A percentile compares a stretch with the other conserved stretches of the same genome.
Conservation (phyloP, 2,113 vertebrate species). For the Cyanoderma ruficeps region DNA sequence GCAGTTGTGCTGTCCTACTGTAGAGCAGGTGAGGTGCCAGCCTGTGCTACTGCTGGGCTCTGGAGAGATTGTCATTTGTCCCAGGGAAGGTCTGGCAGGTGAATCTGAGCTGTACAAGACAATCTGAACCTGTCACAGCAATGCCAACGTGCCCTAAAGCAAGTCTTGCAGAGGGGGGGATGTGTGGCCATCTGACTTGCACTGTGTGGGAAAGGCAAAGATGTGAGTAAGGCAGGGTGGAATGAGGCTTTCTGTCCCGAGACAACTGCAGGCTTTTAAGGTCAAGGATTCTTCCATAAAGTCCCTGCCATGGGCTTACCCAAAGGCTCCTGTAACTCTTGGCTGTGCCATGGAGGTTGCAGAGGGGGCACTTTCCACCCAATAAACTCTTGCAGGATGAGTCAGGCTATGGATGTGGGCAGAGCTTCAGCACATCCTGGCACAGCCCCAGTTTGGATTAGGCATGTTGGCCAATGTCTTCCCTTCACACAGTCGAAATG, state of each 20-base stretch:
- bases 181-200: background rate
- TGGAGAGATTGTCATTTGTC: background rate
- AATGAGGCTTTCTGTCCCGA: background rate
- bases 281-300: background rate
- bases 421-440: background rate
- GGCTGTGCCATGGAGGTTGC: background rate
- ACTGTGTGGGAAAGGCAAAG: background rate
- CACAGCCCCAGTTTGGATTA: background rate
- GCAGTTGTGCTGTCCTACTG: background rate
- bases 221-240: background rate
- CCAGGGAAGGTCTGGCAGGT: background rate
- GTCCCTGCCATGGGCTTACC: background rate
- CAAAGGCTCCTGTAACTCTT: background rate
- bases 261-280: background rate
- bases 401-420: background rate
- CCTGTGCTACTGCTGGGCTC: fast-evolving
- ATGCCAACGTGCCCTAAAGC: background rate
- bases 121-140: background rate
- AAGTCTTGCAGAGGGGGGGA: background rate
- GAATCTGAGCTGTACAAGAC: background rate
- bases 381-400: background rate
- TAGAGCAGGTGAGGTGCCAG: background rate
- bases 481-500: background rate
- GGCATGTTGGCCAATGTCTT: background rate
- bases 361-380: background rate